phyloP scores from a whole-genome alignment of 2,888 invertebrate genomes.

The Tenthredo mesomela region DNA sequence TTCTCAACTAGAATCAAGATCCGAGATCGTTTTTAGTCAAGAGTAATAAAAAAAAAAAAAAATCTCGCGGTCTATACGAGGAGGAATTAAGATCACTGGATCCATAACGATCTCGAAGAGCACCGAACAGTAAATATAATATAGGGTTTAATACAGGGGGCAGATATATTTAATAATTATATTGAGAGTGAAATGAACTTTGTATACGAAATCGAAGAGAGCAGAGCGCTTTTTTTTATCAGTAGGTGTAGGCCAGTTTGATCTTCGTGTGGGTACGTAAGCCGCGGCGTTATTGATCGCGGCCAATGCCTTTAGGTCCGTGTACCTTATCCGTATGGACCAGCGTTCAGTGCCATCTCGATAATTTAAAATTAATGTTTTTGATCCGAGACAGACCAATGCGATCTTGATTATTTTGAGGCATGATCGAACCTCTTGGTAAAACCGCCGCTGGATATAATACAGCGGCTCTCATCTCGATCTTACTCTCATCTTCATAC shows the following conservation, averaged over 20 bases:
- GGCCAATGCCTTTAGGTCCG: constrained; percentile 59
- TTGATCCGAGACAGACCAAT: constrained; percentile 62
- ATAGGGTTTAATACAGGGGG: neutral
- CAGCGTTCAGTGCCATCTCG: constrained; percentile 62
- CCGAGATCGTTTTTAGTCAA: neutral
- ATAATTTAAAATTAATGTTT: constrained; percentile 67
- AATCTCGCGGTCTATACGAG: neutral
- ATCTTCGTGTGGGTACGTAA: neutral
- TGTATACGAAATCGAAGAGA: neutral
- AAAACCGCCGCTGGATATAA: constrained; percentile 56
- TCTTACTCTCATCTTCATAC: neutral
- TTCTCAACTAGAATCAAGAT: neutral
- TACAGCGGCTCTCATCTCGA: constrained; percentile 56
- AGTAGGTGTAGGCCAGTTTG: constrained; percentile 1
- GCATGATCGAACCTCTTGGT: constrained; percentile 59
- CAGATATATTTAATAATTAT: constrained; percentile 29
- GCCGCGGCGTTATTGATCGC: constrained; percentile 61
- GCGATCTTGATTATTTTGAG: constrained; percentile 66
- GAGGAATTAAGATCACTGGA: neutral
- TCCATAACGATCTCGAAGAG: neutral
- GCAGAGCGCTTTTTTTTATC: constrained; percentile 19
- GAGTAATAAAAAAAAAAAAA: neutral
- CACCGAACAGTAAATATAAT: neutral
- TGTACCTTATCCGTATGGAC: constrained; percentile 57
- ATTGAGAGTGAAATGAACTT: constrained; percentile 8